Evolutionary conservation across 2,113 vertebrate species (phyloP), one percentile per base, ranked within the genome.

Genomic region (Bolborhynchus lineola): DNA sequence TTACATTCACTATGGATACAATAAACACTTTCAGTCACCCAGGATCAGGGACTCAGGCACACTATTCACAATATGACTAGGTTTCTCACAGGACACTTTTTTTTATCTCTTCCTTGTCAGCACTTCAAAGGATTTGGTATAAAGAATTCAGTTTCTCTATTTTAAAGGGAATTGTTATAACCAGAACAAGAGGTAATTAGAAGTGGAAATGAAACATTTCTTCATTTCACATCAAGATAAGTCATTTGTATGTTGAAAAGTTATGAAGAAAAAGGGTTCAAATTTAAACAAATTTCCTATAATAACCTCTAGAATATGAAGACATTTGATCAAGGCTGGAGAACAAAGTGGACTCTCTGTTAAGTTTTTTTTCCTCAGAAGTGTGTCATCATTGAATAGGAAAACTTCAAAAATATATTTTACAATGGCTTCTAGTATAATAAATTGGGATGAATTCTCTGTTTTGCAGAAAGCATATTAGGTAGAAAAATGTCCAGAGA

Each of bases 141-240:
- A 49, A 81, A 74, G 50, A 59, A 70, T 67, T 67, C 65, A 91
- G 35, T 31, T 74, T 85, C 37, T 88, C 57, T 69, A 1, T 67
- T 95, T 90, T 55, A 89, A 86, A 67, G 24, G 6, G 47, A 86
- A 94, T 75, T 87, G 21, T 89, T 93, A 91, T 72, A 93, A 92
- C 20, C 28, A 70, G 28, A 21, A 68, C 14, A 33, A 93, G 84
- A 86, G 55, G 86, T 91, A 96, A 93, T 89, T 94, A 93, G 87
- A 91, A 78, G 64, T 79, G 33, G 62, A 97, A 96, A 96, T 91
- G 90, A 96, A 95, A 91, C 47, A 47, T 86, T 75, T 83, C 94
- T 95, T 96, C 93, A 94, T 97, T 97, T 97, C 63, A 83, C 50
- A 84, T 91, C 52, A 83, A 65, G 75, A 78, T 53, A 88, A 74